Percentiles rank a stretch among this genome's conserved stretches.
phyloP scores from a whole-genome alignment of 2,113 vertebrate genomes.

The Formicarius rufipectus region DNA sequence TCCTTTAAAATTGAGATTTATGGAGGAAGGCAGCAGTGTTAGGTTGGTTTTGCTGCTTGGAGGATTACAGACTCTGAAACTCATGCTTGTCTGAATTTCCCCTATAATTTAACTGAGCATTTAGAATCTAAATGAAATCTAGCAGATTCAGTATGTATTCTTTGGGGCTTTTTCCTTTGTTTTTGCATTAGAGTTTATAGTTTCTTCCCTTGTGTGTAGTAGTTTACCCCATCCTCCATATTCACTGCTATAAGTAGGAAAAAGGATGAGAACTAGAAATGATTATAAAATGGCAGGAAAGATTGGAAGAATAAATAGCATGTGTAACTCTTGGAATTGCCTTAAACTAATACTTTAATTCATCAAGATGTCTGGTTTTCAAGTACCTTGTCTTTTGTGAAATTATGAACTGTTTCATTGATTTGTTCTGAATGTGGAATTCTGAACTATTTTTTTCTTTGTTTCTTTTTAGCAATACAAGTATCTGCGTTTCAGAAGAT shows the following conservation, averaged over 20 bases:
- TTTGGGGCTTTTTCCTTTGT: neutral
- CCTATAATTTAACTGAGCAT: neutral
- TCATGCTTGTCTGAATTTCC: neutral
- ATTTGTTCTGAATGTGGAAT: neutral
- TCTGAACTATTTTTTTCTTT: neutral
- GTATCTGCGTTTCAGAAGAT: conserved; percentile 89
- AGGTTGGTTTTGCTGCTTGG: neutral
- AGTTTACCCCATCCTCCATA: neutral
- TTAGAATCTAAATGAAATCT: neutral
- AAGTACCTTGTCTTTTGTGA: neutral
- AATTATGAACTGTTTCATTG: neutral
- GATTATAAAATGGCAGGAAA: neutral
- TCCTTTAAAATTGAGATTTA: neutral
- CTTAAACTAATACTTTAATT: neutral
- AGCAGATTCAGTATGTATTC: neutral
- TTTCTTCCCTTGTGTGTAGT: neutral
- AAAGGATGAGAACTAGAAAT: neutral
- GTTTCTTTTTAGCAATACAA: conserved; percentile 87
- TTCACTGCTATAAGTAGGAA: neutral
- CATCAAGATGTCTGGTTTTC: neutral
- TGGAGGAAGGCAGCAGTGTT: neutral
- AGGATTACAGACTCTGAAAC: neutral
- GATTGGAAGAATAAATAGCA: neutral
- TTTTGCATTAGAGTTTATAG: neutral
- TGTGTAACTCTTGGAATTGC: neutral